Evolutionary conservation across 2,888 invertebrate species (phyloP).

Genomic region (Anarsia innoxiella): DNA sequence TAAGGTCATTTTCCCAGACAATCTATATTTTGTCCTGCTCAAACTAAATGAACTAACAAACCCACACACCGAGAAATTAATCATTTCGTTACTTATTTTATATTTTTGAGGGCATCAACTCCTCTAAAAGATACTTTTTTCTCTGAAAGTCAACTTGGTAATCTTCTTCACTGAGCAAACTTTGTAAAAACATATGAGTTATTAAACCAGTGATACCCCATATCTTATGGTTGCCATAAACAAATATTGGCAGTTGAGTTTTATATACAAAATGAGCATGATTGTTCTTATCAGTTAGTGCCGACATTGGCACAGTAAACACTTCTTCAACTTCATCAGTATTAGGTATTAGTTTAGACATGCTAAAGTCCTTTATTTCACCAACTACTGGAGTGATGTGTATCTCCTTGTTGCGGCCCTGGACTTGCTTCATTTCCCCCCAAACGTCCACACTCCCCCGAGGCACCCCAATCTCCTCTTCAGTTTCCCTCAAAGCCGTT

Average conservation of each 20-base stretch:
- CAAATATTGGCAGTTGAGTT: slow-evolving; percentile 67
- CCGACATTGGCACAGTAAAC: slow-evolving; percentile 80
- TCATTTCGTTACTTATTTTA: too few relatives aligned
- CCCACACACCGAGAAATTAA: too few relatives aligned
- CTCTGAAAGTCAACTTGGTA: slow-evolving; percentile 44
- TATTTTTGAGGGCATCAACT: slow-evolving; percentile 49
- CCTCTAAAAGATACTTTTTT: slow-evolving; percentile 35
- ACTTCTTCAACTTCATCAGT: slow-evolving; percentile 85
- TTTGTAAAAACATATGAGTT: slow-evolving; percentile 78
- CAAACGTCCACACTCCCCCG: slow-evolving; percentile 78
- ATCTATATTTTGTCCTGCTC: too few relatives aligned
- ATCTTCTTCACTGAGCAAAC: slow-evolving; percentile 40
- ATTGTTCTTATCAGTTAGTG: slow-evolving; percentile 76
- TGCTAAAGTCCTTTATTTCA: slow-evolving; percentile 60
- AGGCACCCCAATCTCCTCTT: slow-evolving; percentile 89
- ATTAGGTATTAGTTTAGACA: slow-evolving; percentile 74
- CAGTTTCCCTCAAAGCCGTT: slow-evolving; percentile 90
- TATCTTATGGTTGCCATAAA: slow-evolving; percentile 73
- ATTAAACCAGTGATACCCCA: slow-evolving; percentile 89
- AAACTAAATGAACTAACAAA: too few relatives aligned
- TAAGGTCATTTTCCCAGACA: too few relatives aligned
- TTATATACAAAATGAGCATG: slow-evolving; percentile 79
- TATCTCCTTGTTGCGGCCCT: slow-evolving; percentile 56
- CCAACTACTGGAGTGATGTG: slow-evolving; percentile 85
- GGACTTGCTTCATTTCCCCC: slow-evolving; percentile 62